These are phyloP conservation scores for Tetraodon nigroviridis DNA, from an alignment of 2,113 vertebrate species.

Conservation along the genomic window DNA sequence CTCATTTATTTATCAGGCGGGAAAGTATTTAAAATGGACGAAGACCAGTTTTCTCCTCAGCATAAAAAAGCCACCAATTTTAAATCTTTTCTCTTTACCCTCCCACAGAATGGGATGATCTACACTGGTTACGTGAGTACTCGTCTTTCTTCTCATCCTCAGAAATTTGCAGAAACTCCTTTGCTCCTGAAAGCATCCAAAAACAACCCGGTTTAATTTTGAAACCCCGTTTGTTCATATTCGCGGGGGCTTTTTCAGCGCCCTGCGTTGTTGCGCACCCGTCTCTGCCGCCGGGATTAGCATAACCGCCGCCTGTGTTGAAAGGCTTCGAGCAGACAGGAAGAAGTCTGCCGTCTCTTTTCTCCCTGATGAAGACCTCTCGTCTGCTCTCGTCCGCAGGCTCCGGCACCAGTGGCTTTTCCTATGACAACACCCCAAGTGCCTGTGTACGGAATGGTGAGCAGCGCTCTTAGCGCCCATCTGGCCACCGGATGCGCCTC, in stretches of 20 bases:
- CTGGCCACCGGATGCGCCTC: neutral
- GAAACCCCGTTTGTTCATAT: too few relatives aligned
- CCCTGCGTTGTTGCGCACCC: too few relatives aligned
- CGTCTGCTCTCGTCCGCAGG: constrained; percentile 53
- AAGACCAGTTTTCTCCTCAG: constrained; percentile 19
- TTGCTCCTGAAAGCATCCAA: neutral
- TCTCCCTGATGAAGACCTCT: neutral
- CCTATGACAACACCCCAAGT: constrained; percentile 88
- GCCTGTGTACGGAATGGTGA: constrained; percentile 93
- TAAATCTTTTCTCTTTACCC: constrained; percentile 17
- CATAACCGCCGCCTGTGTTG: too few relatives aligned
- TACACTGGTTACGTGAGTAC: constrained; percentile 87
- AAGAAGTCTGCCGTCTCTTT: constrained; percentile 3
- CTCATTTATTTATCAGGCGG: constrained; percentile 45
- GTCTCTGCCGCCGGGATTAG: too few relatives aligned
- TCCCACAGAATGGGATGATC: constrained; percentile 81
- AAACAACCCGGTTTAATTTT: neutral
- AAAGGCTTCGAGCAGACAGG: neutral
- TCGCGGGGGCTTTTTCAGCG: neutral
- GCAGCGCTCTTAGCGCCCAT: constrained; percentile 4
- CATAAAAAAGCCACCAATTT: constrained; percentile 12
- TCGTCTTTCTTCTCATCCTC: neutral
- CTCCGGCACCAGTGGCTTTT: constrained; percentile 83
- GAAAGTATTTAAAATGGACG: constrained; percentile 8
- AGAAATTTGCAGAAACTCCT: neutral